Conservation (phyloP, 2,797 vertebrate species). For the Anguilla marmorata region DNA sequence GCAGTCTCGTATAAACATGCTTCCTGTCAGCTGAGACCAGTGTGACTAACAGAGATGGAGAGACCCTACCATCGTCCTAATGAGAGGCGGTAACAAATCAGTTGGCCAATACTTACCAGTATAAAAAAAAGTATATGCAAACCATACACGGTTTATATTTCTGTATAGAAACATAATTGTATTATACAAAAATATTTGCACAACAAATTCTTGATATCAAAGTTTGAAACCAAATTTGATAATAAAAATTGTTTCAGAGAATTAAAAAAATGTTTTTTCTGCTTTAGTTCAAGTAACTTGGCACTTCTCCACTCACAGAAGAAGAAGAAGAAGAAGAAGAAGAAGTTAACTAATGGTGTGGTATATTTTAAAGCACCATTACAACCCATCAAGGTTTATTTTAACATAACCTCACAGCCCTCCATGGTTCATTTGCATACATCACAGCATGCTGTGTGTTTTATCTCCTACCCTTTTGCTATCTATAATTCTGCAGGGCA, state of each 20-base stretch:
- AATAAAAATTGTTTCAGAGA: no score
- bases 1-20: neutral
- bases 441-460: neutral
- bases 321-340: no score
- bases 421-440: neutral
- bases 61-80: neutral
- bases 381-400: neutral
- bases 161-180: neutral
- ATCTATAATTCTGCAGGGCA: neutral
- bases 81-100: neutral
- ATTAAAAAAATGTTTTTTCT: no score
- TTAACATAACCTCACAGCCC: neutral
- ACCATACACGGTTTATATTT: neutral
- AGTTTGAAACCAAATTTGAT: no score
- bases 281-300: no score
- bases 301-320: no score
- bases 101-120: neutral
- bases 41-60: neutral
- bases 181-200: no score
- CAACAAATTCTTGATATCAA: no score
- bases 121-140: neutral
- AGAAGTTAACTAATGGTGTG: no score
- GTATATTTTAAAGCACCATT: no score
- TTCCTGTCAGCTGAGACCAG: conserved; percentile 3
- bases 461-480: neutral